Evolutionary conservation across 2,888 invertebrate species (phyloP), one percentile per base, ranked within the genome.

Genomic region (Acrocera orbiculus): DNA sequence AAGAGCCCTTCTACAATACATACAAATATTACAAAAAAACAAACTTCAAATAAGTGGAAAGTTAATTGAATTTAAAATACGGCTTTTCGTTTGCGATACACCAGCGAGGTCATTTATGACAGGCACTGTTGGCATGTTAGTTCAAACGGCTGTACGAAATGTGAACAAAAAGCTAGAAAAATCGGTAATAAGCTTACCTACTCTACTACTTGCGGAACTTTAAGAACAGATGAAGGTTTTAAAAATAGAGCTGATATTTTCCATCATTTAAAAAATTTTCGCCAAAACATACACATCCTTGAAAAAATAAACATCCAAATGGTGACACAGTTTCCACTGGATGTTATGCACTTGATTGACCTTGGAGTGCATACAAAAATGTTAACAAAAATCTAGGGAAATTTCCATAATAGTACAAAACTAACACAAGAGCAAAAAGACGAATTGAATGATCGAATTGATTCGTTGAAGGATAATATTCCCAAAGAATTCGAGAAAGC

Each of bases 341-440:
- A 36, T 23, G 19, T 24, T 9, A 36, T 40, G 36, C 35, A 38
- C 32, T 5, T 31, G 10, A 32, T 40, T 27, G 35, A 36, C 20
- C 28, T 40, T 22, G 40, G 40, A 11, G 37, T 40, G 4, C n/a
- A n/a, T n/a, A 20, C 24, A 2, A 37, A 35, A 37, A n/a, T n/a
- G n/a, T n/a, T n/a, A n/a, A n/a, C n/a, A n/a, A n/a, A 5, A 10
- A 22, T 37, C 22, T 27, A n/a, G 31, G 16, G 14, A 2, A 17
- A 19, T 13, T 24, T 27, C 13, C 24, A 25, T 16, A 5, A 10
- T n/a, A 19, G 6, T 2, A 14, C 4, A 19, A 31, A 25, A 16
- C 20, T 31, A 14, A 30, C 15, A 11, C 7, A 33, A 22, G 10
- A 7, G 8, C 9, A 22, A 22, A 22, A 22, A 25, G 13, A n/a